These are phyloP conservation scores for Actinia equina DNA, from an alignment of 64 coral and sea anemone genomes.

Conservation along the genomic window DNA sequence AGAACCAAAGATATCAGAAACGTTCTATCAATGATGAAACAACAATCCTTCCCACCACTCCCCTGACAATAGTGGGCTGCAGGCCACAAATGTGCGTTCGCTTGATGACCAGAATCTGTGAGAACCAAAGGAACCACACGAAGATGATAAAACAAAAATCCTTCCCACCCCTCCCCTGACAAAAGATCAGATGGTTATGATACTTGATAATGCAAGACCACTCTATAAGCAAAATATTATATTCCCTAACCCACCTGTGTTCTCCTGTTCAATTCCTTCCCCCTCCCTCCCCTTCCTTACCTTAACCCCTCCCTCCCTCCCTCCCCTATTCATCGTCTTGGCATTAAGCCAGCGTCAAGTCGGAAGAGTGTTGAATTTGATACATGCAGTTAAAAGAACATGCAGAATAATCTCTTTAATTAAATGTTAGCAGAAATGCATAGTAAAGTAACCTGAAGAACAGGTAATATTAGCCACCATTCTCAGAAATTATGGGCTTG, in stretches of 20 bases:
- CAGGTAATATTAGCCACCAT: background rate
- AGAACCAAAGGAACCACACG: background rate
- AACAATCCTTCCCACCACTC: background rate
- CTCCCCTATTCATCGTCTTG: too few relatives aligned
- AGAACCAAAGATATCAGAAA: background rate
- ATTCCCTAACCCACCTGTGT: too few relatives aligned
- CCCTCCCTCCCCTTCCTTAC: too few relatives aligned
- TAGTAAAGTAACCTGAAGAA: too few relatives aligned
- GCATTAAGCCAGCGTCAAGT: too few relatives aligned
- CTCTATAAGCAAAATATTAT: too few relatives aligned
- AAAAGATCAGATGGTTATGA: too few relatives aligned
- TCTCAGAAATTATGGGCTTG: too few relatives aligned
- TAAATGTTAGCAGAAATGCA: background rate
- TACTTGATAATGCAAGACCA: too few relatives aligned
- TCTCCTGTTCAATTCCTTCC: too few relatives aligned
- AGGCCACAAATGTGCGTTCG: slow-evolving; percentile 87
- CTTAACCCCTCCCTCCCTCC: too few relatives aligned
- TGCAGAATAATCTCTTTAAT: background rate
- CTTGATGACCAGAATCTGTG: slow-evolving; percentile 44
- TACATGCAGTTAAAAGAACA: background rate
- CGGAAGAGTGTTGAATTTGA: background rate
- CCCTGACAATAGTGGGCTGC: slow-evolving; percentile 34
- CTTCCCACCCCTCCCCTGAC: background rate
- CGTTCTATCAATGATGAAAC: background rate
- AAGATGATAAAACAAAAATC: background rate